Evolutionary conservation across 2,113 vertebrate species (phyloP), one percentile per base, ranked within the genome.

Genomic region (Trogon melanurus): DNA sequence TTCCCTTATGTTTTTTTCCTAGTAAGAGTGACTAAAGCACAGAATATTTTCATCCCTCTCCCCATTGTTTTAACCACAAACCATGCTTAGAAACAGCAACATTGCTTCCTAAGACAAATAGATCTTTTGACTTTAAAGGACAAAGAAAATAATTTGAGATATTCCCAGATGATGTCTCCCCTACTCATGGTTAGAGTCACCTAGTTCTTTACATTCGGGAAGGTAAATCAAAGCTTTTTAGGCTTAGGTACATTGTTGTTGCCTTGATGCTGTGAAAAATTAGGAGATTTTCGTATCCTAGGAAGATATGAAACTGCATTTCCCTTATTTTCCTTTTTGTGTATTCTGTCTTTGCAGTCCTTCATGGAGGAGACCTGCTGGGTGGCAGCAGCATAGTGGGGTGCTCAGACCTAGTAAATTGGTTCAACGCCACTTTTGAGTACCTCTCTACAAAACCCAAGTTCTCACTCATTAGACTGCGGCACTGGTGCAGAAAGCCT

Each of bases 391-490:
- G 48, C 19, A 2, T 44, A 6, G 41, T 25, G 45, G 41, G 5
- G 8, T 67, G n/a, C 50, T 64, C 50, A 27, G 30, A 32, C 6
- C 34, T 76, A 2, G 0, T 41, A 20, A 61, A 53, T 17, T 60
- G 10, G 9, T 69, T 89, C 47, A 67, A 0, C 2, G 4, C 19
- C 2, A 4, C 18, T 16, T 74, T 83, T 0, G 3, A 36, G 32
- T 34, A 27, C 0, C 0, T 79, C 57, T 85, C 36, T 1, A 1
- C 13, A 61, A 51, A 82, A 44, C 20, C 32, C n/a, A 72, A 29
- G 10, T 18, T 88, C 9, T 91, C 16, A 11, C 75, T 36, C 13
- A 1, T n/a, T 48, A 27, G 25, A 11, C 70, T 13, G 22, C 1
- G 5, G 16, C 25, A 15, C 15, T 20, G 20, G 29, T 53, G 50